Base-by-base conservation (phyloP, 2,797 vertebrate genomes). In the Gastrophryne carolinensis region DNA sequence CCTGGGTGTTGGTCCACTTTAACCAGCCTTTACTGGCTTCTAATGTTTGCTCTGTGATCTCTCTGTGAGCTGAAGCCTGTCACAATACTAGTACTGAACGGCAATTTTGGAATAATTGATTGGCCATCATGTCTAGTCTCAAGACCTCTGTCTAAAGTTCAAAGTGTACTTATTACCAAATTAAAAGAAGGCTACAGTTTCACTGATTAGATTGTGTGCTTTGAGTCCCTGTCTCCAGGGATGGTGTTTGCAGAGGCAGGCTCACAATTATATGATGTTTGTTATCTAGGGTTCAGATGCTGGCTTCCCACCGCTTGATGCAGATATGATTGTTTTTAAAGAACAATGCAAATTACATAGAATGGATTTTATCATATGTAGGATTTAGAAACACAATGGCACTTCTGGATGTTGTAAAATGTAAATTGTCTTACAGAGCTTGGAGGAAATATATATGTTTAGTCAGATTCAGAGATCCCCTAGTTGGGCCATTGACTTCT, bases 271-370 rank as follows among this genome's bases (percentile, higher is more conserved):
- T 70, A 61, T 70, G 32, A 24, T 47, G 35, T 76, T 63, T 76
- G 74, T 27, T 24, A 62, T 54, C 32, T 68, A 52, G 13, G 56
- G 32, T 63, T 52, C 66, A 49, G 47, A 47, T 34, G 47, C 34
- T 29, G 0, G 15, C 7, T 39, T 56, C 44, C 47, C 35, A 52
- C 35, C n/a, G 32, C 23, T 19, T 19, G 10, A 52, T 29, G 50
- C 8, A 29, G 64, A 62, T 75, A 61, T 41, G 15, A 53, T 69
- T 76, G 47, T 70, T 69, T 75, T 75, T 58, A 44, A 11, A 47
- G 13, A 13, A 70, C 74, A 70, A 76, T 63, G 47, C 49, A 26
- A 23, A 63, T 63, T 76, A 29, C 37, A 37, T 69, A 44, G 27
- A 37, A 44, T 62, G 73, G 35, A 19, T 62, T 5, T 13, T 54